Conservation (phyloP, 2,888 invertebrate genomes). For the Cynaeus angustus region DNA sequence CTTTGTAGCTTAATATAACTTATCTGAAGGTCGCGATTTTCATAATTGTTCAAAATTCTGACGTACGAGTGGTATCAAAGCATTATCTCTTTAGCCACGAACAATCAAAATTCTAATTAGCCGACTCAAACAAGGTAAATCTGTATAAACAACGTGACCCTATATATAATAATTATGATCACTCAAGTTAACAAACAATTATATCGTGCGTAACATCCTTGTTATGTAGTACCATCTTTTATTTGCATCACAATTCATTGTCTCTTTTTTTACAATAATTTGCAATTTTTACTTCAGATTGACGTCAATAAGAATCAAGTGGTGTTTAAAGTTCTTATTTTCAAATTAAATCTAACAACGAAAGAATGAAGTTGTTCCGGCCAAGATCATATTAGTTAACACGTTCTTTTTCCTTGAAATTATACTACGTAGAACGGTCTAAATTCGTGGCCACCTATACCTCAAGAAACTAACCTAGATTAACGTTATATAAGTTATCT, state of each 20-base stretch:
- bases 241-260: conserved; percentile 33
- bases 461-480: conserved; percentile 38
- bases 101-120: conserved; percentile 38
- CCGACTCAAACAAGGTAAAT: conserved; percentile 39
- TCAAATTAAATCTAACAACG: not conserved
- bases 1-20: not conserved
- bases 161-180: conserved; percentile 34
- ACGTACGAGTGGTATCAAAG: conserved; percentile 28
- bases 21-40: conserved; percentile 22
- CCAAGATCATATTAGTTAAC: not conserved
- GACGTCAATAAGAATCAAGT: conserved; percentile 29
- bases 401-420: no score
- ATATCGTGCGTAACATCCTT: conserved; percentile 14
- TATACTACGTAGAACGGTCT: no score
- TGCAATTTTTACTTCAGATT: conserved; percentile 26
- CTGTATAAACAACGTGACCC: conserved; percentile 30
- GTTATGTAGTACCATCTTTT: conserved; percentile 1
- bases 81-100: conserved; percentile 3
- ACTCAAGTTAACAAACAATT: conserved; percentile 27
- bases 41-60: conserved; percentile 24
- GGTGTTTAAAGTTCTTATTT: not conserved
- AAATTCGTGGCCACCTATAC: no score
- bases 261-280: conserved; percentile 21
- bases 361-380: not conserved
- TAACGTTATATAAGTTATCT: conserved; percentile 33